Base-by-base conservation (phyloP, 2,113 vertebrate species). In the Rhineura floridana region DNA sequence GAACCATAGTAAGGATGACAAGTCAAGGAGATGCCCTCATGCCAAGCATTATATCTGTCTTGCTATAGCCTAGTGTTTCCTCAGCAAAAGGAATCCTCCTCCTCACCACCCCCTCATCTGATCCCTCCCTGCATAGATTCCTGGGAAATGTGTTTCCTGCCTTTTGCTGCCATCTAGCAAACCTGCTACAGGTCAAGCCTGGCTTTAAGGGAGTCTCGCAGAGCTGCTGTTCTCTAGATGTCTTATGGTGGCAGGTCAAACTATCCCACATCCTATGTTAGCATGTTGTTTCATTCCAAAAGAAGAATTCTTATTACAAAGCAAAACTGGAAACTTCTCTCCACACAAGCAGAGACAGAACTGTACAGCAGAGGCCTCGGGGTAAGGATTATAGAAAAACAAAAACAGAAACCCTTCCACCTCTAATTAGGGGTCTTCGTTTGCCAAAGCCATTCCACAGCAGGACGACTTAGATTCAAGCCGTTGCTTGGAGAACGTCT, bases 361-460 rank as follows among this genome's bases (percentile, higher is more conserved):
- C 93, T 95, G 95, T 93, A 91, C 89, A 95, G 96, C 92, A 94
- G 95, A 95, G 94, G 97, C 97, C 97, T 97, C 94, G 91, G 97
- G 97, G 97, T 96, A 97, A 97, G 97, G 97, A 98, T 98, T 98
- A 98, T 95, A 96, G 96, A 96, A 96, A 95, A 97, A 97, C 96
- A 97, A 96, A 67, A 96, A 96, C 93, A 96, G 96, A 97, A 97
- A 96, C 92, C 96, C 96, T 96, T 96, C 96, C 95, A 95, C 96
- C 96, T 97, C 96, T 93, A 96, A 97, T 94, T 97, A 98, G 96
- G 84, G 96, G 96, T 96, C 95, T 96, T 96, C 95, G 94, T 96
- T 96, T 97, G 97, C 97, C 96, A 97, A 97, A 96, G 95, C 96
- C 95, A 95, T 96, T 97, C 97, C 96, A 94, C 95, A 93, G 96